Evolutionary conservation across 92 coral and sea anemone genomes (phyloP).

Genomic region (Parazoanthus atlanticus): DNA sequence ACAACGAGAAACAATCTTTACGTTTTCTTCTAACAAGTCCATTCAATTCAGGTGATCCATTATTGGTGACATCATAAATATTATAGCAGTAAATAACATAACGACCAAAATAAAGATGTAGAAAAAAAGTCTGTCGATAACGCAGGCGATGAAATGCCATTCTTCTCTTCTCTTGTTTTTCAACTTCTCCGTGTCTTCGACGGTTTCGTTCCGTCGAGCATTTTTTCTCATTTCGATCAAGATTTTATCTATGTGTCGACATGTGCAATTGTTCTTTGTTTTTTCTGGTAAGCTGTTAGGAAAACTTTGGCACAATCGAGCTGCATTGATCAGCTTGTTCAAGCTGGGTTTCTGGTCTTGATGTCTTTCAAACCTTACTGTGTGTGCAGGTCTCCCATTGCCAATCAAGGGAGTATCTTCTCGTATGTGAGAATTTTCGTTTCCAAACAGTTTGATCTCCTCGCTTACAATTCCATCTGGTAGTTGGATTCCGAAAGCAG

Average conservation of each 20-base stretch:
- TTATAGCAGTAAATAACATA: conserved; percentile 18
- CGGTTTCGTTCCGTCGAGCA: conserved; percentile 9
- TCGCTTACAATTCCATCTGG: conserved; percentile 34
- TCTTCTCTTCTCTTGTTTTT: conserved; percentile 53
- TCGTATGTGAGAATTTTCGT: background rate
- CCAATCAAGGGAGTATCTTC: conserved; percentile 17
- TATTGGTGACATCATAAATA: conserved; percentile 34
- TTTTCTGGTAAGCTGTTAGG: conserved; percentile 30
- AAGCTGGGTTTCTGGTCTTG: background rate
- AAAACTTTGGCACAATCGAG: conserved; percentile 38
- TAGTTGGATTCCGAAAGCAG: conserved; percentile 59
- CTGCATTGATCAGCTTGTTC: conserved; percentile 30
- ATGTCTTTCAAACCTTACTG: conserved; percentile 4
- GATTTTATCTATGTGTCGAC: conserved; percentile 42
- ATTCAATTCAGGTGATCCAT: background rate
- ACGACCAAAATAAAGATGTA: conserved; percentile 71
- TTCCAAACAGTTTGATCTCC: background rate
- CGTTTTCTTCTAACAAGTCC: background rate
- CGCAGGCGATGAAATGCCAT: conserved; percentile 81
- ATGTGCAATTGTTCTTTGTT: conserved; percentile 30
- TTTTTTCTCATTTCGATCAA: conserved; percentile 33
- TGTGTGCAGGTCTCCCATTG: conserved; percentile 20
- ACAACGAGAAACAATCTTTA: background rate
- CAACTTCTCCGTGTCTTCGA: conserved; percentile 8
- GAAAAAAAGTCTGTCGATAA: conserved; percentile 85